These are phyloP conservation scores for Dascillus cervinus DNA, from an alignment of 2,888 invertebrate species.

Conservation along the genomic window DNA sequence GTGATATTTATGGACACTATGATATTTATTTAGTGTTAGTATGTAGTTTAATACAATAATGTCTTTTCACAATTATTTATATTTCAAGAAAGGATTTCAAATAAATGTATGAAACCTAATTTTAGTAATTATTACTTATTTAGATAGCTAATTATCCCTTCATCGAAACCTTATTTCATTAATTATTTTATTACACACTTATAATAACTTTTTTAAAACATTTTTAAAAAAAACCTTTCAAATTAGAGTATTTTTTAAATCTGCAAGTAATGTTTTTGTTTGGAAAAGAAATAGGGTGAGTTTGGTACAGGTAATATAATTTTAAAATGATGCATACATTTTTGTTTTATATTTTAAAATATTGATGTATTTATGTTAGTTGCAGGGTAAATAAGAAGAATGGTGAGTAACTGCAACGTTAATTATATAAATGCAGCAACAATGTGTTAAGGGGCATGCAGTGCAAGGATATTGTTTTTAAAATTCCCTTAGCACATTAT, in stretches of 20 bases:
- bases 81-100: constrained; percentile 20
- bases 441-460: no score
- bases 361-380: constrained; percentile 29
- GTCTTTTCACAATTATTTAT: constrained; percentile 8
- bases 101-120: constrained; percentile 37
- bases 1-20: no score
- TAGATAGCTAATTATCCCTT: constrained; percentile 28
- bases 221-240: constrained; percentile 1
- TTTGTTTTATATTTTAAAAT: constrained; percentile 8
- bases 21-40: constrained; percentile 6
- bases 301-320: not conserved
- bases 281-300: not conserved
- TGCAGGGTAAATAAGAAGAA: constrained; percentile 38
- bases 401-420: constrained; percentile 34
- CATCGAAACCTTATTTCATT: no score
- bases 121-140: constrained; percentile 32
- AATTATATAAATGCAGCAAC: no score
- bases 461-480: no score
- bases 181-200: no score
- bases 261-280: no score
- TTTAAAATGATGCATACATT: constrained; percentile 4
- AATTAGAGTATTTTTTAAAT: not conserved
- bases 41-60: constrained; percentile 8
- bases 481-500: no score
- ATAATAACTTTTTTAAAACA: constrained; percentile 7